Evolutionary conservation across 2,797 vertebrate genomes (phyloP), one percentile per base, ranked within the genome.

Genomic region (Gadopsis marmoratus): DNA sequence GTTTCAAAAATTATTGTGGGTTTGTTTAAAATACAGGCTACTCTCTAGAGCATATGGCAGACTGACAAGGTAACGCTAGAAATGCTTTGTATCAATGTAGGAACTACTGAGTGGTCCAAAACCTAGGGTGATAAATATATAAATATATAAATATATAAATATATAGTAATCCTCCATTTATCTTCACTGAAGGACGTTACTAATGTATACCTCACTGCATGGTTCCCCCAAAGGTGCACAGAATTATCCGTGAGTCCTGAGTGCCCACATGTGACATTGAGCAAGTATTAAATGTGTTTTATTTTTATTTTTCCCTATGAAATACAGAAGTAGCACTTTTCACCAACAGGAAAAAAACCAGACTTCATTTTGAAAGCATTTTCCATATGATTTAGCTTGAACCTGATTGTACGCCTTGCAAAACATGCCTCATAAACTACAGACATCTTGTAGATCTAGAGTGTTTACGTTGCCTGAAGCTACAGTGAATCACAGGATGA

Each of bases 401-500:
- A 59, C 35, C 41, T 23, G 43, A 8, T 31, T 47, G 39, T 67
- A 37, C 56, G 0, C 5, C 19, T 21, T 29, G 45, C 14, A 53
- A 50, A 66, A 21, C 33, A 68, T 16, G 33, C 43, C 26, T 67
- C 29, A 50, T 12, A 61, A 54, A 21, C 59, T 48, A 41, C 66
- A 79, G 35, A 56, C 43, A 54, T 73, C 71, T 72, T 71, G 21
- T 83, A 37, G 62, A 43, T 64, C 16, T 64, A 26, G 31, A 63
- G 35, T 63, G 41, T 65, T 79, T 79, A 3, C 43, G 53, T 39
- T 50, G 61, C 61, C 75, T 51, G 51, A 60, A 82, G 66, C 84
- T 41, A 48, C 74, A 43, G 47, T 19, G 59, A 76, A 65, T 71
- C 50, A 64, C 59, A 72, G 54, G 31, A 37, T 9, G 5, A 72